Conservation (phyloP, 2,113 vertebrate genomes). For the Rousettus leschenaultii region DNA sequence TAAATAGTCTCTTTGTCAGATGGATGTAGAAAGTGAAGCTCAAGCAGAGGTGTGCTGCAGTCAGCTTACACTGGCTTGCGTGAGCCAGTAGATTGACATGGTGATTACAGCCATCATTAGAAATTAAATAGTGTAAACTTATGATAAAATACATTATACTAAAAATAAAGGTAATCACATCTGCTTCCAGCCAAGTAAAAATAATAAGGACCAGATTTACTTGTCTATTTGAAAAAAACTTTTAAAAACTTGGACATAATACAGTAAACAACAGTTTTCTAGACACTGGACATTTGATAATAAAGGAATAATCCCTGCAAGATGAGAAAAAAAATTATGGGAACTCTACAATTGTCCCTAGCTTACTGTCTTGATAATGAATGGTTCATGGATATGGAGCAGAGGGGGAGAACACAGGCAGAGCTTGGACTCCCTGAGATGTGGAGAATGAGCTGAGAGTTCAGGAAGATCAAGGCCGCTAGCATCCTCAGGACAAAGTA, state of each 20-base stretch:
- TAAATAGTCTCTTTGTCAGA: neutral
- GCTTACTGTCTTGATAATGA: neutral
- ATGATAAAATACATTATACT: neutral
- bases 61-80: neutral
- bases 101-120: neutral
- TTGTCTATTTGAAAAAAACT: neutral
- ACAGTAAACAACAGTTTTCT: neutral
- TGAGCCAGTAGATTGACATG: neutral
- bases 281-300: neutral
- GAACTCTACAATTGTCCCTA: neutral
- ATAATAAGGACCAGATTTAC: neutral
- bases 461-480: neutral
- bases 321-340: neutral
- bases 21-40: neutral
- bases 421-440: neutral
- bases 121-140: neutral
- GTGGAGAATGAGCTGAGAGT: neutral
- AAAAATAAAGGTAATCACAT: neutral
- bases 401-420: neutral
- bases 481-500: neutral
- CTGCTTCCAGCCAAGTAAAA: neutral
- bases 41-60: neutral
- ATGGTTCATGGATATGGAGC: neutral
- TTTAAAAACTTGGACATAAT: neutral
- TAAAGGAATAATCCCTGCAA: neutral